A percentile compares a stretch with the other conserved stretches of the same genome.
These are phyloP conservation scores for Encarsia formosa DNA, from an alignment of 2,888 invertebrate species.

Conservation along the genomic window DNA sequence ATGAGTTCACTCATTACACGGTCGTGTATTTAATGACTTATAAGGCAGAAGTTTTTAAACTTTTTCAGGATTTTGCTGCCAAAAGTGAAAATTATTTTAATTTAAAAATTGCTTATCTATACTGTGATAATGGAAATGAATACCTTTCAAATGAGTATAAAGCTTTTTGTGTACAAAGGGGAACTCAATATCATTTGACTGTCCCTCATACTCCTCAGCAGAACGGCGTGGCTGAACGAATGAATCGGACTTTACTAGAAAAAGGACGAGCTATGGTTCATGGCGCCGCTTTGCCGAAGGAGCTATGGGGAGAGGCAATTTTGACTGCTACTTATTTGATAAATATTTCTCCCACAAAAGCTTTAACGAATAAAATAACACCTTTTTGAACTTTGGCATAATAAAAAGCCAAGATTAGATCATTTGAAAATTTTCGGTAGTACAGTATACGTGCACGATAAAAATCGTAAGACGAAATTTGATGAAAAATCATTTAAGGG, in stretches of 20 bases:
- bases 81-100: background rate
- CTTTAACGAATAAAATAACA: background rate
- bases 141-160: background rate
- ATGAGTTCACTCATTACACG: background rate
- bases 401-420: background rate
- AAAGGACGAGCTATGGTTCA: conserved; percentile 16
- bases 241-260: conserved; percentile 21
- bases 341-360: background rate
- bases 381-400: background rate
- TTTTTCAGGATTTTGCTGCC: background rate
- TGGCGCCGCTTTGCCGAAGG: conserved; percentile 1
- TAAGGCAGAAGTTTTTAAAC: background rate
- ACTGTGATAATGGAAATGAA: conserved; percentile 11
- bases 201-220: conserved; percentile 19
- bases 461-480: too few species aligned
- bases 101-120: background rate
- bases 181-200: conserved; percentile 23
- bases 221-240: conserved; percentile 20
- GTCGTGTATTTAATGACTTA: background rate
- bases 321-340: background rate
- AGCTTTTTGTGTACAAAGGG: conserved; percentile 22
- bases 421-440: background rate
- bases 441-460: background rate
- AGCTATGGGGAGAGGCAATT: conserved; percentile 14
- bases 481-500: too few species aligned